Conservation (phyloP, 2,888 invertebrate species). For the Lycophotia porphyrea region DNA sequence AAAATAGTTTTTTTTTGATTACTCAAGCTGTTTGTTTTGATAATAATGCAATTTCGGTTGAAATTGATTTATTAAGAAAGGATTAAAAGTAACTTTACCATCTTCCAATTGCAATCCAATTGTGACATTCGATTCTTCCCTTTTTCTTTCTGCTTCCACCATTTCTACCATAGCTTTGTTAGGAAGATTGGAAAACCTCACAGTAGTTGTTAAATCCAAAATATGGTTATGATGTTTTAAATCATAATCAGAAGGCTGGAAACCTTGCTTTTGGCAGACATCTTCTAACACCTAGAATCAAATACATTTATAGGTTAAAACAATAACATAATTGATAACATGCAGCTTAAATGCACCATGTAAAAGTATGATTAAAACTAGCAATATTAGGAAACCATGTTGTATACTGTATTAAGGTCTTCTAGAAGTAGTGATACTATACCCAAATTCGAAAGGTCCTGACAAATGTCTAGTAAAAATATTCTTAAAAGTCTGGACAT, state of each 20-base stretch:
- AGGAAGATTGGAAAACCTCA: slow-evolving; percentile 96
- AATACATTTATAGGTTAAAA: not conserved
- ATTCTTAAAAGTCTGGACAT: not conserved
- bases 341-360: not conserved
- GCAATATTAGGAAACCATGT: not conserved
- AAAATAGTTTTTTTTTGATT: not conserved
- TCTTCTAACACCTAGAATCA: slow-evolving; percentile 94
- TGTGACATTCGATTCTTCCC: slow-evolving; percentile 92
- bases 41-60: not conserved
- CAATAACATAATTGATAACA: not conserved
- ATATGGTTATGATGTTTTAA: slow-evolving; percentile 95
- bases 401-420: not conserved
- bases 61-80: not conserved
- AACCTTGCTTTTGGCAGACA: slow-evolving; percentile 94
- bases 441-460: not conserved
- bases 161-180: slow-evolving; percentile 98
- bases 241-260: slow-evolving; percentile 93
- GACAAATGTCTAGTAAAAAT: not conserved
- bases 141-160: slow-evolving; percentile 91
- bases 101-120: slow-evolving; percentile 94
- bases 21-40: not conserved
- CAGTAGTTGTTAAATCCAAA: slow-evolving; percentile 93
- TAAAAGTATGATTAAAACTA: not conserved
- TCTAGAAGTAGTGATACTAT: not conserved
- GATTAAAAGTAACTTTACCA: slow-evolving; percentile 84